Percentiles rank a stretch among this genome's conserved stretches.
Evolutionary conservation across 2,113 vertebrate species (phyloP).

Genomic region (Daphoenositta chrysoptera): DNA sequence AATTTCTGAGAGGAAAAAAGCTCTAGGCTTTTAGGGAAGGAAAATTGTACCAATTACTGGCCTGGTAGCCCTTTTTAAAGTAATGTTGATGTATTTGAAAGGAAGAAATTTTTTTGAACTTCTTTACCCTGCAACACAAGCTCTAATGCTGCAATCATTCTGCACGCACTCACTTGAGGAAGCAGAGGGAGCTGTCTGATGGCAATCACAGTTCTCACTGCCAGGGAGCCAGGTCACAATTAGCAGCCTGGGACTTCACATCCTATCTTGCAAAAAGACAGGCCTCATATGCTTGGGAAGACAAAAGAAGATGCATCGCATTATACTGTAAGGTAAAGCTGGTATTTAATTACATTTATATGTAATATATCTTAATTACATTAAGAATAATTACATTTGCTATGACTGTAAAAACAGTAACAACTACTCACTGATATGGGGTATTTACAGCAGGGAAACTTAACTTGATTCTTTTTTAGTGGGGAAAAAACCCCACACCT

Average conservation of each 20-base stretch:
- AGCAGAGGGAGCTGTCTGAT: not conserved
- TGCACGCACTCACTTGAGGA: not conserved
- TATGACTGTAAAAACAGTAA: not conserved
- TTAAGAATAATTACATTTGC: not conserved
- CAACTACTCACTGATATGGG: not conserved
- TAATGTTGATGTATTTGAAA: not conserved
- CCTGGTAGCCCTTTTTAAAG: not conserved
- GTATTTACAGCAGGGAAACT: not conserved
- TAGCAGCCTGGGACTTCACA: not conserved
- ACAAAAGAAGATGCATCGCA: not conserved
- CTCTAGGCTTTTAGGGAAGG: not conserved
- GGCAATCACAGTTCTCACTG: not conserved
- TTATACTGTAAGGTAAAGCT: not conserved
- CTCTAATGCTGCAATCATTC: not conserved
- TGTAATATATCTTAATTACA: no score
- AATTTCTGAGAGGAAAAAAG: not conserved
- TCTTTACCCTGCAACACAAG: not conserved
- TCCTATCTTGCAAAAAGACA: not conserved
- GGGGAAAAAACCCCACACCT: accelerated
- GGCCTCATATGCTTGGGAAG: not conserved
- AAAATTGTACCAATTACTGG: constrained; percentile 40
- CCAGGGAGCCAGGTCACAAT: not conserved
- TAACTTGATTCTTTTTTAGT: not conserved
- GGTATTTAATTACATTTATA: no score
- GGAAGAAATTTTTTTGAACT: not conserved